A percentile compares a stretch with the other conserved stretches of the same genome.
Conservation (phyloP, 2,797 vertebrate genomes). For the Basileuterus tristriatus region DNA sequence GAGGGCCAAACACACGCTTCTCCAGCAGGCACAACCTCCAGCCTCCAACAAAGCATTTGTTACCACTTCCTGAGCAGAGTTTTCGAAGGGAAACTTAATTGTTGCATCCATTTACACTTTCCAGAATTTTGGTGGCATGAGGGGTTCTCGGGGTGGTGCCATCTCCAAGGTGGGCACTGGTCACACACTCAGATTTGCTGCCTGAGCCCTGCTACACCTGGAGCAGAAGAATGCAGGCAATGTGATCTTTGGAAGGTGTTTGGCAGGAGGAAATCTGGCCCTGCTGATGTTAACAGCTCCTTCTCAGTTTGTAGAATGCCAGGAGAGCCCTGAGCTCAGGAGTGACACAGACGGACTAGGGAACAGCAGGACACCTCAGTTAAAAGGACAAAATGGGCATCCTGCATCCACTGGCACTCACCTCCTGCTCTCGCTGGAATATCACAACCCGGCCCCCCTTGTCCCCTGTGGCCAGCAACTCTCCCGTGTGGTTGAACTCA, state of each 20-base stretch:
- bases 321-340: constrained; percentile 54
- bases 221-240: neutral
- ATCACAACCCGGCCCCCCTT: constrained; percentile 97
- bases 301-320: constrained; percentile 37
- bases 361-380: constrained; percentile 66
- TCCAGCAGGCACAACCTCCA: neutral
- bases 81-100: rapidly evolving
- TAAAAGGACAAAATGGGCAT: constrained; percentile 70
- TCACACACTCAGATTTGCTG: rapidly evolving
- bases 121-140: rapidly evolving
- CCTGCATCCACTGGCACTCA: constrained; percentile 76
- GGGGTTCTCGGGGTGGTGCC: too few species aligned
- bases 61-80: neutral
- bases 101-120: too few species aligned
- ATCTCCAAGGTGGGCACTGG: rapidly evolving
- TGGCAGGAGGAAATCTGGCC: neutral
- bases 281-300: constrained; percentile 36
- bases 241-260: neutral
- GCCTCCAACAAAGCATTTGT: neutral
- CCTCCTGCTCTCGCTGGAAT: constrained; percentile 98
- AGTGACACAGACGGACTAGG: constrained; percentile 62
- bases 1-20: neutral
- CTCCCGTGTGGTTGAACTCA: constrained; percentile 97
- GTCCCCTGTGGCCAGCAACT: constrained; percentile 96
- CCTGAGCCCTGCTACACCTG: neutral